Evolutionary conservation across 2,888 invertebrate species (phyloP).

Genomic region (Amitus sp.): DNA sequence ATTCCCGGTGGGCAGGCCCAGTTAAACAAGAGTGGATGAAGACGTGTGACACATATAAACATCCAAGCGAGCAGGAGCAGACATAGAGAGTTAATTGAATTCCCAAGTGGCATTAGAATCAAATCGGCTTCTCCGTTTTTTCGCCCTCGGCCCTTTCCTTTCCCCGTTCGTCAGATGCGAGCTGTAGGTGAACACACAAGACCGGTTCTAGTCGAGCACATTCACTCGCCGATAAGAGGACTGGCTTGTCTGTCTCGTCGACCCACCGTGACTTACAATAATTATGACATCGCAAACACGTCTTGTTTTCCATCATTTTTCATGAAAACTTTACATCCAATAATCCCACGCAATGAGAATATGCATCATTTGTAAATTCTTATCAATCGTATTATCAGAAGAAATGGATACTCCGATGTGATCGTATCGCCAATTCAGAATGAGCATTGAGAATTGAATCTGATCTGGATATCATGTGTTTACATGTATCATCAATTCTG

Average conservation of each 20-base stretch:
- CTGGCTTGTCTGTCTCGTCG: slow-evolving; percentile 50
- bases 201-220: slow-evolving; percentile 16
- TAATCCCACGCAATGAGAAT: no score
- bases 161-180: slow-evolving; percentile 13
- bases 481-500: no score
- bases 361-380: no score
- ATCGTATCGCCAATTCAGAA: no score
- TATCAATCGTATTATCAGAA: no score
- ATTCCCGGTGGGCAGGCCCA: neutral
- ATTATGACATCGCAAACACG: slow-evolving; percentile 50
- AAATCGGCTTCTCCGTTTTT: slow-evolving; percentile 18
- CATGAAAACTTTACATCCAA: no score
- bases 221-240: slow-evolving; percentile 58
- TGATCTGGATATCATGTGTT: no score
- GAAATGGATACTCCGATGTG: no score
- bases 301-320: no score
- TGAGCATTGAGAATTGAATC: no score
- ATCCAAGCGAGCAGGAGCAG: slow-evolving; percentile 46
- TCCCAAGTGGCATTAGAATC: slow-evolving; percentile 29
- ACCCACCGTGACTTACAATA: slow-evolving; percentile 51
- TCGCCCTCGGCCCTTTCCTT: slow-evolving; percentile 6
- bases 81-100: slow-evolving; percentile 44
- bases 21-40: neutral
- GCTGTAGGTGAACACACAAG: slow-evolving; percentile 12
- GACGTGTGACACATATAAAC: slow-evolving; percentile 52